Evolutionary conservation across 1,140 invertebrate genomes (phyloP), one percentile per base, ranked within the genome.

Genomic region (Oryctes rhinoceros): DNA sequence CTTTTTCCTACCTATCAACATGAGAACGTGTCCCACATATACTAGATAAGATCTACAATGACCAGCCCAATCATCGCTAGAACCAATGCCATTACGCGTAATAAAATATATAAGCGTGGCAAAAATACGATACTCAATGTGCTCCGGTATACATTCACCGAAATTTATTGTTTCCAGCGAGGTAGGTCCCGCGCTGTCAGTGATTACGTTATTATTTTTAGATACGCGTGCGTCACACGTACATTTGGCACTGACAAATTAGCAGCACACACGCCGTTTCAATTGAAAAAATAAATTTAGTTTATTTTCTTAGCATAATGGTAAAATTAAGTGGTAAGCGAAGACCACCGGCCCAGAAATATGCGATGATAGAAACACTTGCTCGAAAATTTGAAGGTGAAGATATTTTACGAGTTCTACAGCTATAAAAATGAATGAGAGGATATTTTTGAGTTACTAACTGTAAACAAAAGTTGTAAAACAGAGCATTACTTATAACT

Each of bases 241-340:
- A 59, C 53, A 59, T 59, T 59, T 59, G 53, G 53, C 53, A 59
- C 53, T 59, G 53, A 59, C 53, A 59, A 59, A 59, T 59, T 59
- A 59, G 53, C 53, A n/a, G n/a, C 53, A 18, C 39, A 44, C 15
- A 59, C 53, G 53, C 15, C 53, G 53, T 59, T 59, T 59, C 53
- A 59, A 59, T 59, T 59, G 53, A 59, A 59, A 59, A 59, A 59
- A 59, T 15, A 59, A 59, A 59, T 59, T n/a, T 59, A 59, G 53
- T n/a, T 59, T 59, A 59, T 59, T 59, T 59, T 59, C 53, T 59
- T 59, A 59, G 18, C 53, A 7, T 59, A 59, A 59, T 44, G 39
- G 39, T 44, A 44, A 44, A 44, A 44, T 44, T 44, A 44, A 44
- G 39, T 44, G 39, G 1, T 44, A 44, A 7, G 39, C 39, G 39